These are phyloP conservation scores for Eunapius fragilis DNA, from an alignment of 37 sponge, comb jelly and placozoan genomes.

Conservation along the genomic window DNA sequence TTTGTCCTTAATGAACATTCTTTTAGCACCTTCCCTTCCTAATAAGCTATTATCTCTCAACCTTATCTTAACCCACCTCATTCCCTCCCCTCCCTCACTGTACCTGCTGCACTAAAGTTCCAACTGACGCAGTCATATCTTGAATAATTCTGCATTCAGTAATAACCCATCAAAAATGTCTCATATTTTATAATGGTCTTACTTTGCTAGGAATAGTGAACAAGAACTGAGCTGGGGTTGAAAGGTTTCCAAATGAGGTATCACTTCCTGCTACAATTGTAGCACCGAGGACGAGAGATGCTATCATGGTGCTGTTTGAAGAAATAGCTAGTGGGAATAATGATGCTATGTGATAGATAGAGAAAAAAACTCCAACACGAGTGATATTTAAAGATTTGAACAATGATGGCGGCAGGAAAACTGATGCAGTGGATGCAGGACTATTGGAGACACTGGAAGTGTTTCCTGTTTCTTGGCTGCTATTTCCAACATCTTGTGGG, in stretches of 20 bases:
- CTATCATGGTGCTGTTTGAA: neutral
- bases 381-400: neutral
- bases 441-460: no score
- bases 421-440: neutral
- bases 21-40: no score
- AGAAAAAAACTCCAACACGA: constrained; percentile 3
- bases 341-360: constrained; percentile 7
- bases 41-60: no score
- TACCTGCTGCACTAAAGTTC: constrained; percentile 22
- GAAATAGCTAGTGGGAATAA: constrained; percentile 13
- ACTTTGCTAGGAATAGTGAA: neutral
- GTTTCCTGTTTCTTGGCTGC: no score
- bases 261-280: neutral
- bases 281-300: neutral
- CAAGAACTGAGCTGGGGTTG: neutral
- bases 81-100: no score
- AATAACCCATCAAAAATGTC: no score
- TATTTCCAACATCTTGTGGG: no score
- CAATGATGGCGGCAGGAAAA: neutral
- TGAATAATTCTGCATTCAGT: no score
- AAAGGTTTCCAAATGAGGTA: no score
- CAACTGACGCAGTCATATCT: constrained; percentile 15
- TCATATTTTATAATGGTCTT: neutral
- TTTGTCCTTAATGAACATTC: no score
- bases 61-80: neutral